Percentiles rank a stretch among this genome's conserved stretches.
These are phyloP conservation scores for Lingula anatina DNA, from an alignment of 2,888 invertebrate species.

Conservation along the genomic window DNA sequence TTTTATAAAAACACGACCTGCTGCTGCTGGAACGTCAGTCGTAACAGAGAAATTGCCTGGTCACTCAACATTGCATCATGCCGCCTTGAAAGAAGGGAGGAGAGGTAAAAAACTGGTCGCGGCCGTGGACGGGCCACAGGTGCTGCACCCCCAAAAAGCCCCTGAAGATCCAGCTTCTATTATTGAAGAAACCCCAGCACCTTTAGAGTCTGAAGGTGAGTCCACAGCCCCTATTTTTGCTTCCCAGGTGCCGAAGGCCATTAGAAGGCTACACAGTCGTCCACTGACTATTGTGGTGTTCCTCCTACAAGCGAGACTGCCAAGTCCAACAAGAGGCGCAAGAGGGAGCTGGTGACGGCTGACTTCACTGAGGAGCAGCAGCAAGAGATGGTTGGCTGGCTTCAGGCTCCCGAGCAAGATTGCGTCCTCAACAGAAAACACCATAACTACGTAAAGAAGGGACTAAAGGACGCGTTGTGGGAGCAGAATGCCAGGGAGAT, in stretches of 20 bases:
- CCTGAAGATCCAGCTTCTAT: neutral
- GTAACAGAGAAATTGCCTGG: neutral
- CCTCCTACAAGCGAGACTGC: neutral
- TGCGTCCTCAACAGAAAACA: constrained; percentile 1
- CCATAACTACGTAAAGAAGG: neutral
- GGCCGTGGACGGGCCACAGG: neutral
- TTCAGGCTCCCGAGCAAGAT: neutral
- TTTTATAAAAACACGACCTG: neutral
- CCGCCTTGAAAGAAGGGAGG: neutral
- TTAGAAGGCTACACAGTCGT: neutral
- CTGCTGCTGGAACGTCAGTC: neutral
- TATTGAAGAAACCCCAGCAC: neutral
- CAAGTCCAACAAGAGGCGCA: neutral
- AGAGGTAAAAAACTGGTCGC: neutral
- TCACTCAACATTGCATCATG: neutral
- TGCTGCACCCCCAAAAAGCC: neutral
- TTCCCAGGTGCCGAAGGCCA: neutral
- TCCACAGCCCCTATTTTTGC: neutral
- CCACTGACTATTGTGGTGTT: neutral
- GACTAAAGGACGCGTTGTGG: constrained; percentile 1
- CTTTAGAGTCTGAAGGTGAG: neutral
- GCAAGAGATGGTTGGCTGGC: neutral
- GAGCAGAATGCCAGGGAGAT: constrained; percentile 5
- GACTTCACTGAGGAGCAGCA: neutral
- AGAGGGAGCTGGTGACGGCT: neutral